Evolutionary conservation across 2,888 invertebrate genomes (phyloP).

Genomic region (Melitaea athalia): DNA sequence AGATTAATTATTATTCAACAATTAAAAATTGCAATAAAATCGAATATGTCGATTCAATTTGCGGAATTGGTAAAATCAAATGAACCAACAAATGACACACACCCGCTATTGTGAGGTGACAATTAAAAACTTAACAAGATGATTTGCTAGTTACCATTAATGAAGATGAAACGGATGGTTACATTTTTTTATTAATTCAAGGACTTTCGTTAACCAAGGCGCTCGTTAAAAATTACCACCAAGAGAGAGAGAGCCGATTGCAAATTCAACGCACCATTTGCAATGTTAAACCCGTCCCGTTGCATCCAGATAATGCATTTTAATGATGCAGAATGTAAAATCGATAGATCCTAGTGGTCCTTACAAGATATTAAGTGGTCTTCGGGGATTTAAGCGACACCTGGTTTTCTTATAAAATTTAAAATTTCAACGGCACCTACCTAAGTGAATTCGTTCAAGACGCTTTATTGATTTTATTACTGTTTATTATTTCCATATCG

Average conservation of each 20-base stretch:
- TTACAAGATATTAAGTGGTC: conserved; percentile 57
- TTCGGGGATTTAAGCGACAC: conserved; percentile 63
- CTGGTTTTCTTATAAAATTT: conserved; percentile 56
- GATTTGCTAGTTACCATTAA: conserved; percentile 46
- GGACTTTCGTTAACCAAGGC: conserved; percentile 62
- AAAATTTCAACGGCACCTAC: conserved; percentile 38
- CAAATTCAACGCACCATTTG: conserved; percentile 75
- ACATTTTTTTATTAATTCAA: conserved; percentile 70
- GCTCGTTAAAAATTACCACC: conserved; percentile 80
- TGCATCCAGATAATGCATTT: conserved; percentile 81
- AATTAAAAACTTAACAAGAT: conserved; percentile 39
- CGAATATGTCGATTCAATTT: conserved; percentile 16
- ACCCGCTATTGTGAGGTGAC: conserved; percentile 16
- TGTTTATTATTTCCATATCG: conserved; percentile 16
- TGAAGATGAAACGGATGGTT: conserved; percentile 50
- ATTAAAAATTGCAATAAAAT: not conserved
- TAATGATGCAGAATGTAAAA: conserved; percentile 79
- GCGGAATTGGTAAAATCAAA: conserved; percentile 20
- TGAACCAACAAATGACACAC: conserved; percentile 30
- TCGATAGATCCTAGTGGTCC: conserved; percentile 60
- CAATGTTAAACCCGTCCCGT: conserved; percentile 74
- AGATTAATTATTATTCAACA: not conserved
- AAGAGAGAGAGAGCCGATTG: conserved; percentile 63
- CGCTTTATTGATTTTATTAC: conserved; percentile 15
- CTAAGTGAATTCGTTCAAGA: conserved; percentile 17